Percentiles rank a stretch among this genome's conserved stretches.
Evolutionary conservation across 2,888 invertebrate species (phyloP).

Genomic region (Amphipoea oculea): DNA sequence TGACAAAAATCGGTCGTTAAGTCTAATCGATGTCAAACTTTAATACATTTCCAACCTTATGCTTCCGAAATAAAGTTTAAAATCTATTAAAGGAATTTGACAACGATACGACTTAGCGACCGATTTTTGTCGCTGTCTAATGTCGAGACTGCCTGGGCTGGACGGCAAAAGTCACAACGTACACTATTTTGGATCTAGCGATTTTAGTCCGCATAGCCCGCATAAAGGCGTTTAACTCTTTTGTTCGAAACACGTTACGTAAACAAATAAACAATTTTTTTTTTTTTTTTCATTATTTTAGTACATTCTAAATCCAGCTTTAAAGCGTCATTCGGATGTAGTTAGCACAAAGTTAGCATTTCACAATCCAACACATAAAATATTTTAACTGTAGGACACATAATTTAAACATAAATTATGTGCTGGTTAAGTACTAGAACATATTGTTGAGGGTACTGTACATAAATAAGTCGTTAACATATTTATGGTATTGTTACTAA

Average conservation of each 20-base stretch:
- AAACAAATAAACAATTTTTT: neutral
- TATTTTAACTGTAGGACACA: constrained; percentile 27
- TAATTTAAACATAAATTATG: constrained; percentile 30
- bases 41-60: no score
- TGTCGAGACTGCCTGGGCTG: neutral
- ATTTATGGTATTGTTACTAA: constrained; percentile 24
- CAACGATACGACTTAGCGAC: no score
- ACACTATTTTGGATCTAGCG: neutral
- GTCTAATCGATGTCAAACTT: no score
- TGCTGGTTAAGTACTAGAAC: constrained; percentile 23
- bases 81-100: no score
- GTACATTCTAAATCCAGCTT: neutral
- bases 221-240: constrained; percentile 14
- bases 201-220: neutral
- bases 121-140: no score
- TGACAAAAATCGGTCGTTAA: no score
- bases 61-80: no score
- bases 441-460: constrained; percentile 28
- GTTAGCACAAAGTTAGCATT: constrained; percentile 35
- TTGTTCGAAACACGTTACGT: constrained; percentile 10
- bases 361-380: constrained; percentile 30
- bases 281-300: neutral
- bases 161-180: neutral
- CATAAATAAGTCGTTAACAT: constrained; percentile 39
- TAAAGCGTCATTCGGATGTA: constrained; percentile 20